Evolutionary conservation across 2,113 vertebrate species (phyloP), one percentile per base, ranked within the genome.

Genomic region (Hoplias malabaricus): DNA sequence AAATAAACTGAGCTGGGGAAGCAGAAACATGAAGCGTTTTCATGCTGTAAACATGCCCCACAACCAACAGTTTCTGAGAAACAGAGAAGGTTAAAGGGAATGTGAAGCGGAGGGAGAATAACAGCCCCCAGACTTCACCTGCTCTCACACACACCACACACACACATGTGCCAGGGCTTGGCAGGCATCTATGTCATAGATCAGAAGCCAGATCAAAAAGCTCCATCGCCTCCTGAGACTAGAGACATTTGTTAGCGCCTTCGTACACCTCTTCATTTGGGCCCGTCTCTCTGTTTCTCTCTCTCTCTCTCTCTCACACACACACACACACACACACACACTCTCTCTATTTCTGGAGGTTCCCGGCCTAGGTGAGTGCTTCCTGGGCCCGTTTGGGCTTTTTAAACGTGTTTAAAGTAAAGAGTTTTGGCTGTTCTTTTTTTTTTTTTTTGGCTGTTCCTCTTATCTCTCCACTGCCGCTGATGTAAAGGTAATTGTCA

Each of bases 11-110:
- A 43, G 14, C 21, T 10, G 46, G 12, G 42, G 14, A 8, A 21
- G 29, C 33, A 78, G 66, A 82, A 69, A 42, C 43, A 73, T 73
- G 69, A 68, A 50, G 23, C 33, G 2, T 23, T 77, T 77, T 73
- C 42, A 68, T 31, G 42, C 1, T 67, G 73, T 76, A 77, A 68
- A 77, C 74, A 68, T n/a, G 13, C 27, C 5, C 40, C 29, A 69
- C 23, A 43, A 5, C 6, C 23, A 63, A 59, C n/a, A 21, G 65
- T 80, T 86, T 86, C 79, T 84, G 54, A 83, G 83, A 84, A 84
- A 73, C 25, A 27, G 16, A 14, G 59, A 63, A 34, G 9, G 8
- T 36, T 43, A 46, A 43, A 63, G 77, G 46, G 69, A 79, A 71
- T 66, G 33, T 16, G 36, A 38, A 71, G 29, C 23, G 62, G 33